Percentiles rank a stretch among this genome's conserved stretches.
Conservation (phyloP, 2,797 vertebrate species). For the Halcyon badia region DNA sequence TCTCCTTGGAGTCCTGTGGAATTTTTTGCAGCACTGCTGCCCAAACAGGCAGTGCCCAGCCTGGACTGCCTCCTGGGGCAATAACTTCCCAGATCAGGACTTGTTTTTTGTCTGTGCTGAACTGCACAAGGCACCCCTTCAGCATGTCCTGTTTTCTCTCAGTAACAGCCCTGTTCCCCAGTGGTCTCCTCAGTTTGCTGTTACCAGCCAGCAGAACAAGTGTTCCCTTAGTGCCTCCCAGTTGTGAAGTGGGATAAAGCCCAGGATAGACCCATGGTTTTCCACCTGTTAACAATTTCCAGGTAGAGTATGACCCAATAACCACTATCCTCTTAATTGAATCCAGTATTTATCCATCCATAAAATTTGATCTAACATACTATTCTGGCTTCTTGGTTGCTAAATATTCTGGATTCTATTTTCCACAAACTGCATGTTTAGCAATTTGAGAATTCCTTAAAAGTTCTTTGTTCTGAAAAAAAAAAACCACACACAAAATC, state of each 20-base stretch:
- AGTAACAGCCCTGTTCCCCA: background rate
- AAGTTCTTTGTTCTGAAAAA: background rate
- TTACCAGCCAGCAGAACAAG: background rate
- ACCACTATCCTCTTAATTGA: background rate
- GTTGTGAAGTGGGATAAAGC: background rate
- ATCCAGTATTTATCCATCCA: background rate
- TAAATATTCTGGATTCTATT: background rate
- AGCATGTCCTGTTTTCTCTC: background rate
- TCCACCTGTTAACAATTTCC: background rate
- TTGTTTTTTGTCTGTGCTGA: background rate
- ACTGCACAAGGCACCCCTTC: background rate
- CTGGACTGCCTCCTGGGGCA: fast-evolving
- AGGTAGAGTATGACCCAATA: background rate
- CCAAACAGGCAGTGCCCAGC: background rate
- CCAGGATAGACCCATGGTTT: background rate
- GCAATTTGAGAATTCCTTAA: background rate
- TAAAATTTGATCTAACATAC: background rate
- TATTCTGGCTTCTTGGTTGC: background rate
- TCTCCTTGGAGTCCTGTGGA: fast-evolving
- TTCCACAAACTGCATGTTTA: background rate
- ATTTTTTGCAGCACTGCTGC: background rate
- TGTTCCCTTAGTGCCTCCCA: background rate
- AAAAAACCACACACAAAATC: background rate
- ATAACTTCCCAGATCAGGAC: background rate
- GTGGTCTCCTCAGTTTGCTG: background rate